Evolutionary conservation across 2,888 invertebrate species (phyloP), one percentile per base, ranked within the genome.

Genomic region (Thera obeliscata): DNA sequence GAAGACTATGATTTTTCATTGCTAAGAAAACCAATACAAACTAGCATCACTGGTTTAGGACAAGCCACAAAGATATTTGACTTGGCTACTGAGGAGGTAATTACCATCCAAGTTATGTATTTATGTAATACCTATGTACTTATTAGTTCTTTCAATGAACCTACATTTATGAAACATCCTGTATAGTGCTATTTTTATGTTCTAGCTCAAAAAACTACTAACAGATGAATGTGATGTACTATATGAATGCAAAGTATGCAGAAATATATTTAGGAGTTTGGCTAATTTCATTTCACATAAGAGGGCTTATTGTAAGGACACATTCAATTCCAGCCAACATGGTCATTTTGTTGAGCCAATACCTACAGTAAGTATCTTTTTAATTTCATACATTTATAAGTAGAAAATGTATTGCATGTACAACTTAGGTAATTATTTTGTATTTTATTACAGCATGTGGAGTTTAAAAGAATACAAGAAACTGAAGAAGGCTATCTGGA

Each of bases 231-330:
- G 98, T 94, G 97, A 97, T 85, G 89, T 98, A 67, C 95, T 98
- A 78, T 97, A 97, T 88, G 98, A 98, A 88, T 98, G 98, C 88
- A 96, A 96, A 86, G 95, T 97, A 33, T 98, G 98, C 83, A 95
- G 96, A 48, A 97, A 96, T 81, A 94, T 98, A 80, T 98, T 98
- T 85, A 95, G 98, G 76, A 97, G 97, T 84, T 91, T 98, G 73
- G 96, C 96, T 12, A 98, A 98, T 90, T 97, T 98, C 82, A 95
- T 98, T 76, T 96, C 97, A 48, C 98, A 98, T 86, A 98, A 98
- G 89, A 94, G 98, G 68, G 95, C 96, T 50, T 98, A 96, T 85
- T 98, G 98, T 81, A 94, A 88, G 74, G 94, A 95, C 66, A 94
- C 93, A 72, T 95, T 94, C 77, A 92, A 91, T 77, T 81, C 90